Conservation (phyloP, 2,888 invertebrate genomes). For the Tetramorium bicarinatum region DNA sequence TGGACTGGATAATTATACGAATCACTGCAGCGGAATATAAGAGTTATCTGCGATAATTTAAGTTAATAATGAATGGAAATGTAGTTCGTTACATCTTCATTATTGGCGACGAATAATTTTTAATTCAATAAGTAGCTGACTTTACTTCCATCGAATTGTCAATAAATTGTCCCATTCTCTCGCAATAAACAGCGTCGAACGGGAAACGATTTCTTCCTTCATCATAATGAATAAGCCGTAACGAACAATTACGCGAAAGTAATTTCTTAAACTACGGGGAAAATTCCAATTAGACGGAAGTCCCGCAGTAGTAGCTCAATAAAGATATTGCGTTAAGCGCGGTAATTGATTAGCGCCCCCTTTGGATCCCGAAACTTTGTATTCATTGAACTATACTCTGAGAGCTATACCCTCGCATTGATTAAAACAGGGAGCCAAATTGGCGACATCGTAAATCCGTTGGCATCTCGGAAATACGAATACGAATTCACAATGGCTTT, state of each 20-base stretch:
- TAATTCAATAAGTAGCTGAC: slow-evolving; percentile 32
- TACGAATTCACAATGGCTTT: background rate
- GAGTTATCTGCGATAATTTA: slow-evolving; percentile 16
- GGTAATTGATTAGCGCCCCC: slow-evolving; percentile 59
- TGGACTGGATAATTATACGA: slow-evolving; percentile 3
- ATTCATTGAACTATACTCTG: slow-evolving; percentile 58
- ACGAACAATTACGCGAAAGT: slow-evolving; percentile 67
- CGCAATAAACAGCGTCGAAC: slow-evolving; percentile 44
- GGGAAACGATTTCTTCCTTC: slow-evolving; percentile 29
- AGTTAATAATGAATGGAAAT: slow-evolving; percentile 40
- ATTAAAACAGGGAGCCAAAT: slow-evolving; percentile 58
- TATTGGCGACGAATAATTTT: slow-evolving; percentile 41
- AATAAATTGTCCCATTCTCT: slow-evolving; percentile 38
- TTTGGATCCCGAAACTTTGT: slow-evolving; percentile 61
- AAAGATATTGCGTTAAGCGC: slow-evolving; percentile 69
- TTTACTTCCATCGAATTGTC: slow-evolving; percentile 33
- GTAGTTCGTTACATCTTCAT: slow-evolving; percentile 40
- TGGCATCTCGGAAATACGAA: slow-evolving; percentile 28
- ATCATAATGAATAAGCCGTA: slow-evolving; percentile 61
- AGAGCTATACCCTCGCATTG: slow-evolving; percentile 48
- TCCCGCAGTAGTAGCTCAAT: slow-evolving; percentile 56
- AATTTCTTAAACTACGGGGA: slow-evolving; percentile 68
- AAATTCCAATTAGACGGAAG: slow-evolving; percentile 71
- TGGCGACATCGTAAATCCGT: slow-evolving; percentile 49
- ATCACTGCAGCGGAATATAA: background rate